Evolutionary conservation across 2,888 invertebrate genomes (phyloP).

Genomic region (Hypsopygia costalis): DNA sequence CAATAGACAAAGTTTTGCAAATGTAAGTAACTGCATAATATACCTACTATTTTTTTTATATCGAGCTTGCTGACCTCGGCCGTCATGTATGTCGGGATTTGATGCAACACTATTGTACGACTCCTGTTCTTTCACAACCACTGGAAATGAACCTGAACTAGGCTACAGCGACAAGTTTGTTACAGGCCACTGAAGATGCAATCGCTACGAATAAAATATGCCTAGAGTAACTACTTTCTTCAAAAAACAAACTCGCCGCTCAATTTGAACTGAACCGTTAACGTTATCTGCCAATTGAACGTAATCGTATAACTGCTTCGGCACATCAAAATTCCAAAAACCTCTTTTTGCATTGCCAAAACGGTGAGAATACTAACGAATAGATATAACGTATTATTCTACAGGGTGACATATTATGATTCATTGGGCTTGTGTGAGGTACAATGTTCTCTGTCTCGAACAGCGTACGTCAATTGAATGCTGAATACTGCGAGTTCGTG

Average conservation of each 20-base stretch:
- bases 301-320: constrained; percentile 6
- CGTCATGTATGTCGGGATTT: constrained; percentile 41
- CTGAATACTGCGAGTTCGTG: constrained; percentile 55
- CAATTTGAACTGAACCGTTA: background rate
- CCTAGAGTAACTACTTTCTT: too few species aligned
- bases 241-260: too few species aligned
- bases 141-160: constrained; percentile 34
- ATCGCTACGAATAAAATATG: background rate
- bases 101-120: constrained; percentile 51
- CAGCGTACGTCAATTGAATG: constrained; percentile 58
- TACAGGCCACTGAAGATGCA: constrained; percentile 3
- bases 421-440: constrained; percentile 43
- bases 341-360: constrained; percentile 4
- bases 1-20: too few species aligned
- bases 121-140: constrained; percentile 40
- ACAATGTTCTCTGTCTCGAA: constrained; percentile 46
- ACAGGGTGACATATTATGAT: constrained; percentile 37
- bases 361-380: background rate
- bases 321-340: background rate
- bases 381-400: constrained; percentile 1
- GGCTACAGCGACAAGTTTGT: constrained; percentile 17
- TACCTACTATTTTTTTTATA: too few species aligned
- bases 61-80: constrained; percentile 52
- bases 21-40: too few species aligned
- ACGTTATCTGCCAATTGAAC: background rate